Evolutionary conservation across 2,888 invertebrate species (phyloP).

Genomic region (Sinhomidia bicolor): DNA sequence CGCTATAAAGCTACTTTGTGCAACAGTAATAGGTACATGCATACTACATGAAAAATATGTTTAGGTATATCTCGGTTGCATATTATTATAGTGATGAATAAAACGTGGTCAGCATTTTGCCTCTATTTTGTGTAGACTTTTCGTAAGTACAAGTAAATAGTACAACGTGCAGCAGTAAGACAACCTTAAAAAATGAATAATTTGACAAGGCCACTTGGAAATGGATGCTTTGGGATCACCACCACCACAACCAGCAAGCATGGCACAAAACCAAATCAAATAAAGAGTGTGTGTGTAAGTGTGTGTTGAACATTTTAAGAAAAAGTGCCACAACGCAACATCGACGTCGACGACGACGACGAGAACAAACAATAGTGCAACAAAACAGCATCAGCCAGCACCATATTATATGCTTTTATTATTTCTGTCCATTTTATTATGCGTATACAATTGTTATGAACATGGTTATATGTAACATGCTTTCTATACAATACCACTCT

Average conservation of each 20-base stretch:
- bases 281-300: conserved; percentile 9
- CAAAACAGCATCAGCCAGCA: background rate
- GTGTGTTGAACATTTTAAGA: background rate
- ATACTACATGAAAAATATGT: too few relatives aligned
- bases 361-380: conserved; percentile 26
- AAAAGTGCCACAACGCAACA: background rate
- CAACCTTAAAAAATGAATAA: conserved; percentile 72
- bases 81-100: background rate
- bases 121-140: background rate
- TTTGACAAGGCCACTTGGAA: conserved; percentile 71
- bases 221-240: conserved; percentile 63
- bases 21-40: too few relatives aligned
- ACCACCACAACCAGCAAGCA: conserved; percentile 25
- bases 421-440: background rate
- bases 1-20: background rate
- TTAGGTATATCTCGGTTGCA: too few relatives aligned
- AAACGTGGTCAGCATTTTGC: background rate
- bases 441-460: conserved; percentile 15
- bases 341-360: background rate
- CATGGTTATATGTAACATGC: background rate
- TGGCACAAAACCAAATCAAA: conserved; percentile 30
- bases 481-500: background rate
- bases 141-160: too few relatives aligned
- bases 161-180: conserved; percentile 49
- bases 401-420: background rate